Conservation (phyloP, 2,113 vertebrate species). For the Crotalus viridis region DNA sequence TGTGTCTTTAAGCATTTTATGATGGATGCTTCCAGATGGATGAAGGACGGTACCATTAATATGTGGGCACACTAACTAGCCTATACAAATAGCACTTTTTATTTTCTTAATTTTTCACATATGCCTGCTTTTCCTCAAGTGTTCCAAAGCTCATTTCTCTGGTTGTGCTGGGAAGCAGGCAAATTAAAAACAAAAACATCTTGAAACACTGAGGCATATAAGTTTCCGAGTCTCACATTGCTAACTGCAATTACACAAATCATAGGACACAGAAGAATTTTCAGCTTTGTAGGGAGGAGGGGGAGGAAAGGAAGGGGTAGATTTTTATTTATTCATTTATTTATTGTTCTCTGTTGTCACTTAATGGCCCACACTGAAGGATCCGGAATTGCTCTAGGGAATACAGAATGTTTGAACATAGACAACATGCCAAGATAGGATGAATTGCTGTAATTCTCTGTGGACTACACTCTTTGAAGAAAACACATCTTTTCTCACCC, state of each 20-base stretch:
- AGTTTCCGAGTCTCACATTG: constrained; percentile 21
- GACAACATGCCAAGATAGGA: constrained; percentile 13
- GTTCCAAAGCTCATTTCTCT: constrained; percentile 8
- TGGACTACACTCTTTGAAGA: constrained; percentile 4
- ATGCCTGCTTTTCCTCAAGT: constrained; percentile 40
- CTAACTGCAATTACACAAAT: constrained; percentile 30
- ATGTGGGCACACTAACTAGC: constrained; percentile 50
- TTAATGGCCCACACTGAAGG: constrained; percentile 35
- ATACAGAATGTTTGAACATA: constrained; percentile 21
- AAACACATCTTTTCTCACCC: neutral
- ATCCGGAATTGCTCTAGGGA: constrained; percentile 14
- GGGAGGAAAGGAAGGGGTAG: neutral
- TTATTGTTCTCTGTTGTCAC: constrained; percentile 20
- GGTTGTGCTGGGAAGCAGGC: constrained; percentile 11
- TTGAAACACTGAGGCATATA: neutral
- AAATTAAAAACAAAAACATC: constrained; percentile 22
- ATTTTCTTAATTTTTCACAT: constrained; percentile 31
- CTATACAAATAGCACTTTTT: constrained; percentile 44
- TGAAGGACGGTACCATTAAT: constrained; percentile 32
- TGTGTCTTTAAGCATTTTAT: constrained; percentile 44
- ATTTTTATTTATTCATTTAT: too few species aligned
- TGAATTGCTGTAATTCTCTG: constrained; percentile 33
- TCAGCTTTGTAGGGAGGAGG: constrained; percentile 10
- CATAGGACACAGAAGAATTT: neutral
- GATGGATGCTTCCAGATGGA: constrained; percentile 26